Percentiles rank a stretch among this genome's conserved stretches.
Evolutionary conservation across 2,888 invertebrate genomes (phyloP).

Genomic region (Tenthredo amoena): DNA sequence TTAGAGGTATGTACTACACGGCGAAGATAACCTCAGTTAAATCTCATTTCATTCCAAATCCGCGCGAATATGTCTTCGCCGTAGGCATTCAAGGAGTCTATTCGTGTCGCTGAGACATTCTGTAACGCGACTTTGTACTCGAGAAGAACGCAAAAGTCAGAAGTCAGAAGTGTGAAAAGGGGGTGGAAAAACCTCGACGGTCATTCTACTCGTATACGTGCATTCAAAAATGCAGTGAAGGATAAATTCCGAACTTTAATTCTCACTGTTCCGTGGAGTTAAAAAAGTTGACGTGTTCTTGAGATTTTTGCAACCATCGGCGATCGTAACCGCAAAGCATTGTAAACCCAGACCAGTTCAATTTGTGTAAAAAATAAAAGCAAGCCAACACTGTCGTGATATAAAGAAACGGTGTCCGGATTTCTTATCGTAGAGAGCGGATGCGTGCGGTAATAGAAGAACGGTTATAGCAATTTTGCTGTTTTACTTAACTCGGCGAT

Average conservation of each 20-base stretch:
- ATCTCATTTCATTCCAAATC: conserved; percentile 6
- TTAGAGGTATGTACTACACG: not conserved
- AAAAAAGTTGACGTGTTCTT: not conserved
- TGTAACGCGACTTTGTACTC: not conserved
- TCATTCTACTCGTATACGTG: not conserved
- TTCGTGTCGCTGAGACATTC: conserved; percentile 31
- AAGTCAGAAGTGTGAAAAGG: not conserved
- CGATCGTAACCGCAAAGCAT: not conserved
- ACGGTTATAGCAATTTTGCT: not conserved
- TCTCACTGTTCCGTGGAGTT: not conserved
- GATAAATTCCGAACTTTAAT: not conserved
- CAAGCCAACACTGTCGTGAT: not conserved
- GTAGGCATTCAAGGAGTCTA: conserved; percentile 1
- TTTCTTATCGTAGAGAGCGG: not conserved
- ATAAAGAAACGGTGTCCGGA: not conserved
- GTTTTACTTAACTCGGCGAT: not conserved
- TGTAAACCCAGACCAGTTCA: not conserved
- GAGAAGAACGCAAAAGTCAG: not conserved
- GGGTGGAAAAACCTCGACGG: not conserved
- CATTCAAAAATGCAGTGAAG: too few relatives aligned
- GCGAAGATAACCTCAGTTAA: not conserved
- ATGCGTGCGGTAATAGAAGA: conserved; percentile 3
- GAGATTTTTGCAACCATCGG: not conserved
- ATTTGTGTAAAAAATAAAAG: not conserved
- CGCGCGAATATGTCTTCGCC: not conserved